phyloP scores from a whole-genome alignment of 2,113 vertebrate genomes.

The Alexandromys fortis region DNA sequence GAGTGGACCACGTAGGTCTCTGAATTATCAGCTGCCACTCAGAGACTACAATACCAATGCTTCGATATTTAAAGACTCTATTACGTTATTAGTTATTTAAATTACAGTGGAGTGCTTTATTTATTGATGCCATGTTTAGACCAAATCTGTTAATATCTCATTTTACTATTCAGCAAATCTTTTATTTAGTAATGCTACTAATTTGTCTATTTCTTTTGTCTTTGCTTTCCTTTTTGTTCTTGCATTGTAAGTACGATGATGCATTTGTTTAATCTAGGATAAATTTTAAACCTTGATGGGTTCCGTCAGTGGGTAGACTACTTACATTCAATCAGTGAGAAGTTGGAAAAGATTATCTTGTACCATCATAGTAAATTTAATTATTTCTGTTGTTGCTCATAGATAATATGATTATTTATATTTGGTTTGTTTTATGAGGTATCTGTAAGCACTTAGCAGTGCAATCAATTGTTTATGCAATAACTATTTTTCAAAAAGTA shows the following conservation, averaged over 20 bases:
- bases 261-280: slow-evolving; percentile 37
- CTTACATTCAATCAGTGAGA: slow-evolving; percentile 58
- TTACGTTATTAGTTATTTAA: slow-evolving; percentile 33
- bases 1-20: not conserved
- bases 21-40: not conserved
- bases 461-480: slow-evolving; percentile 68
- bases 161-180: slow-evolving; percentile 29
- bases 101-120: not conserved
- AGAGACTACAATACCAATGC: not conserved
- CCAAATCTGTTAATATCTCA: slow-evolving; percentile 18
- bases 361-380: slow-evolving; percentile 67
- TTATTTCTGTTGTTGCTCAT: slow-evolving; percentile 64
- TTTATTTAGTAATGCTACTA: not conserved
- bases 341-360: slow-evolving; percentile 59
- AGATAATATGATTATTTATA: slow-evolving; percentile 66
- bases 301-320: slow-evolving; percentile 61
- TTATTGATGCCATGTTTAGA: not conserved
- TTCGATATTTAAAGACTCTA: not conserved
- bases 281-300: slow-evolving; percentile 72
- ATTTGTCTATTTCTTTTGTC: slow-evolving; percentile 16
- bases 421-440: slow-evolving; percentile 65
- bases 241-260: slow-evolving; percentile 7
- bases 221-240: slow-evolving; percentile 20
- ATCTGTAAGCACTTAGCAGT: slow-evolving; percentile 57
- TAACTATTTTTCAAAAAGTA: slow-evolving; percentile 71